Evolutionary conservation across 2,113 vertebrate genomes (phyloP), one percentile per base, ranked within the genome.

Genomic region (Todiramphus saurophagus): DNA sequence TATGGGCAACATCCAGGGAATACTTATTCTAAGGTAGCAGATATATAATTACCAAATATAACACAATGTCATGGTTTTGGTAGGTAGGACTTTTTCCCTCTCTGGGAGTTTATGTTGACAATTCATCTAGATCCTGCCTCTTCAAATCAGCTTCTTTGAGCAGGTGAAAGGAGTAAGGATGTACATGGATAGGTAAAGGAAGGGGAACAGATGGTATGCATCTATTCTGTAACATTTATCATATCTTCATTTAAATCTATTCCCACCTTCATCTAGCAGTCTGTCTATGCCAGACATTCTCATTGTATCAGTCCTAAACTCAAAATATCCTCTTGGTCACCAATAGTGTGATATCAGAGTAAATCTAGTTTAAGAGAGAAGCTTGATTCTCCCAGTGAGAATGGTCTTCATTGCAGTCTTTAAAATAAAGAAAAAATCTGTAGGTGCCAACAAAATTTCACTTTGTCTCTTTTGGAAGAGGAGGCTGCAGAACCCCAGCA

Each of bases 181-280:
- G 10, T 50, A 4, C 24, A 31, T 4, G 2, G 28, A 28, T 31
- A 76, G 4, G 13, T 37, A 62, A 67, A 84, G 14, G 10, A 43
- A 30, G 8, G 5, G 4, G 8, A 17, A 56, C 15, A 37, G 35
- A 70, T 27, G 83, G 13, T 53, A 5, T 0, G 0, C 5, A 41
- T 66, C 16, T 74, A 9, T 9, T 66, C 23, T 39, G 13, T 30
- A 35, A 66, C 30, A 46, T 75, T 72, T 68, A 25, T 59, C 1
- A 2, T 33, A 16, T 28, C 15, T 58, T 86, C 25, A 31, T 80
- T 81, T 66, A 56, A 74, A 62, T 48, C 16, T 60, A 33, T 76
- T 80, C 20, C 19, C 10, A 73, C 17, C 5, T 88, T 87, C 33
- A 63, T 19, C 21, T 39, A 44, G 12, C 15, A 60, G 46, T 55